These are phyloP conservation scores for Melanotus villosus DNA, from an alignment of 2,888 invertebrate species.

Conservation along the genomic window DNA sequence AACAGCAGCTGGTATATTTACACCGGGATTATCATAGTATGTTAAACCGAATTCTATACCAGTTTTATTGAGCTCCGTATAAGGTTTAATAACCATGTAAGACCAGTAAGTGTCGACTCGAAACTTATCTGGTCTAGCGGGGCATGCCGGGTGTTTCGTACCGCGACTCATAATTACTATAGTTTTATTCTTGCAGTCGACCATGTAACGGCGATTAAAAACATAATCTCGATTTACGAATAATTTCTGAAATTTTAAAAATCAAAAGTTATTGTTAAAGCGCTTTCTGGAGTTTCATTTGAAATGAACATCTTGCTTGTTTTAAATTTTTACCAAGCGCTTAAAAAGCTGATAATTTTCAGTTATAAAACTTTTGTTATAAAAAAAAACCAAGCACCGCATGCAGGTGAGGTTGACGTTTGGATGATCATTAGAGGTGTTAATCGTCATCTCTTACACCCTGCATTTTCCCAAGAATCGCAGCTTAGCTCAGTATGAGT, in stretches of 20 bases:
- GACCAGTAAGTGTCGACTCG: conserved; percentile 89
- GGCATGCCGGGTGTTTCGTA: conserved; percentile 79
- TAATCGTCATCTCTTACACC: too few species aligned
- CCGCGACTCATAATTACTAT: conserved; percentile 79
- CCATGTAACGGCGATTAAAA: conserved; percentile 79
- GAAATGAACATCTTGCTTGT: too few species aligned
- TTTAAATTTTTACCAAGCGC: too few species aligned
- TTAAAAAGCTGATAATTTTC: too few species aligned
- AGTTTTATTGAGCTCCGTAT: conserved; percentile 72
- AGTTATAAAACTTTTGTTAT: too few species aligned
- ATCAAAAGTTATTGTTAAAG: conserved; percentile 8
- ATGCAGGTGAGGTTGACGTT: too few species aligned
- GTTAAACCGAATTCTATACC: conserved; percentile 89
- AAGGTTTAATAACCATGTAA: conserved; percentile 86
- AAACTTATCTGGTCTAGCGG: conserved; percentile 77
- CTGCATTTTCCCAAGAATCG: too few species aligned
- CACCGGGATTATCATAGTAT: conserved; percentile 90
- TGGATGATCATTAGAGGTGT: too few species aligned
- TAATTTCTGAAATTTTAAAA: conserved; percentile 73
- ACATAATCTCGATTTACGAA: conserved; percentile 92
- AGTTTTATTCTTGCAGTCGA: conserved; percentile 73
- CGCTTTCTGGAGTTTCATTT: too few species aligned
- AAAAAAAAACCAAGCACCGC: too few species aligned
- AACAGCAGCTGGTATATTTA: conserved; percentile 80
- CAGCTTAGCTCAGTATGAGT: too few species aligned